These are phyloP conservation scores for Xyrichtys novacula DNA, from an alignment of 2,797 vertebrate genomes.

Conservation along the genomic window DNA sequence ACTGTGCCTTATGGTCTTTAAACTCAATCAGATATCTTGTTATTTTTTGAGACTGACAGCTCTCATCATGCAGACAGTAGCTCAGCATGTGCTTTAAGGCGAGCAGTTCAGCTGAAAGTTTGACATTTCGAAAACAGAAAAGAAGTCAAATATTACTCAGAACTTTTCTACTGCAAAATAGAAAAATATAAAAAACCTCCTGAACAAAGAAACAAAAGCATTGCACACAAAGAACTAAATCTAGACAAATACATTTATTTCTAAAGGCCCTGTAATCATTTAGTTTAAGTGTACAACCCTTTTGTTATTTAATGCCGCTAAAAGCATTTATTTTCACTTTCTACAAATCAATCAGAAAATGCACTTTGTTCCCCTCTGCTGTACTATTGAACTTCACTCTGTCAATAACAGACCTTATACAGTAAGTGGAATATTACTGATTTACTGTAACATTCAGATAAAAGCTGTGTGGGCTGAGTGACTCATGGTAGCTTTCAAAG, in stretches of 20 bases:
- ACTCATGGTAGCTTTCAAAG: constrained; percentile 58
- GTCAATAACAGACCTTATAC: constrained; percentile 38
- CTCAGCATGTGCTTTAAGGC: constrained; percentile 21
- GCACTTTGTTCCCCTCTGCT: constrained; percentile 1
- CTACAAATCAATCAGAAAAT: constrained; percentile 9
- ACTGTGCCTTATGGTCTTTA: background rate
- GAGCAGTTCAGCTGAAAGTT: background rate
- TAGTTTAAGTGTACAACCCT: background rate
- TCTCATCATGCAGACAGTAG: background rate
- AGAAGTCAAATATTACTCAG: background rate
- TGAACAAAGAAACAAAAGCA: background rate
- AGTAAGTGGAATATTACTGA: constrained; percentile 54
- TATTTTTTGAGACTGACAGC: constrained; percentile 9
- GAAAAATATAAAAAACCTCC: background rate
- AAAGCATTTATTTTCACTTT: constrained; percentile 6
- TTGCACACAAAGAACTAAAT: background rate
- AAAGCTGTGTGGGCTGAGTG: constrained; percentile 61
- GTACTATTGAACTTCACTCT: constrained; percentile 6
- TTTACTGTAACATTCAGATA: constrained; percentile 52
- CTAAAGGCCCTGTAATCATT: background rate
- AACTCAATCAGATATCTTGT: constrained; percentile 5
- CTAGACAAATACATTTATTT: background rate
- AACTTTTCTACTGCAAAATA: background rate
- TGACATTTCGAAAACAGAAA: background rate
- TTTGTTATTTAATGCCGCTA: background rate